Conservation (phyloP, 2,888 invertebrate genomes). For the Pammene fasciana region DNA sequence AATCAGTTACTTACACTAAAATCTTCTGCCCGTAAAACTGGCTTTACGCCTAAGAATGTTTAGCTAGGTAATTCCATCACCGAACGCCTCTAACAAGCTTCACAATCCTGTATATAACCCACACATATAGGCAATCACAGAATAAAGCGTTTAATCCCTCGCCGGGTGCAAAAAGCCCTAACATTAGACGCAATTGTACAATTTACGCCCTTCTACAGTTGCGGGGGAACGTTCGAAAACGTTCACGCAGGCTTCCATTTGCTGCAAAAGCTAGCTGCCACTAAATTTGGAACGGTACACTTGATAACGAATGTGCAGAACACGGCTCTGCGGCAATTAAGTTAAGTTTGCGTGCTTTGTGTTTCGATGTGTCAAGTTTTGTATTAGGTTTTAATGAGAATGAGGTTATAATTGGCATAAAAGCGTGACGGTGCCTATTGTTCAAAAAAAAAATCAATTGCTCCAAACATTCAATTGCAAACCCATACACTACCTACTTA, state of each 20-base stretch:
- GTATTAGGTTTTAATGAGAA: background rate
- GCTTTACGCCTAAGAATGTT: background rate
- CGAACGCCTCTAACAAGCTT: constrained; percentile 20
- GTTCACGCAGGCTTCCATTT: constrained; percentile 31
- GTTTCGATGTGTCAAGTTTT: constrained; percentile 7
- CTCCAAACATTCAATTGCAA: no score
- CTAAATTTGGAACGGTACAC: constrained; percentile 32
- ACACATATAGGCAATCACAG: constrained; percentile 19
- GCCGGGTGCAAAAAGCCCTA: background rate
- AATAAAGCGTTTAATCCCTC: constrained; percentile 20
- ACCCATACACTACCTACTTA: no score
- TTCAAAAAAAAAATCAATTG: no score
- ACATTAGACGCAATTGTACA: background rate
- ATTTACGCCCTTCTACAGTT: background rate
- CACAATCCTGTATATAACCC: constrained; percentile 11
- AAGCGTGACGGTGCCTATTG: no score
- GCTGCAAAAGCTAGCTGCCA: constrained; percentile 28
- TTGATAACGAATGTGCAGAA: constrained; percentile 23
- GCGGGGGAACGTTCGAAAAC: constrained; percentile 8
- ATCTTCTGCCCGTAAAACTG: background rate
- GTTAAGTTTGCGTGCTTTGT: constrained; percentile 23
- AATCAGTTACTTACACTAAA: background rate
- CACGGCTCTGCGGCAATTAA: constrained; percentile 28
- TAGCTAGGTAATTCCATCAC: constrained; percentile 1
- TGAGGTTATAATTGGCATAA: no score